Base-by-base conservation (phyloP, 1,140 invertebrate species). In the Pygmarrhopalites habei region DNA sequence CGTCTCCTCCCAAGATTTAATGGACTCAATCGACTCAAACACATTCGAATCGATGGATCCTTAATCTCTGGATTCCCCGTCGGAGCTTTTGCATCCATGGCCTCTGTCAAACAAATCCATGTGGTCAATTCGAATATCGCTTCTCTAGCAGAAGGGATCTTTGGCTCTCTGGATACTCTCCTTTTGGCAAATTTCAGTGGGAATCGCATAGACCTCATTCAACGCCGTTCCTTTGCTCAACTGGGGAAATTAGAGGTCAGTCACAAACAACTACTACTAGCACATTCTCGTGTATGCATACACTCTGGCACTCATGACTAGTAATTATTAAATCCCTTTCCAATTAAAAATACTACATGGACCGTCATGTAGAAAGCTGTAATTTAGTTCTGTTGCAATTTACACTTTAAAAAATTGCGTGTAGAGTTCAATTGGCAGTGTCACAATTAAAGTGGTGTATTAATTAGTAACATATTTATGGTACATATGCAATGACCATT, bases 181-280 rank as follows among this genome's bases (percentile, higher is more conserved):
- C 79, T 80, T 58, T 77, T 85, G 65, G 74, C 91, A 1, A 90
- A 93, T 72, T 82, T 93, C 35, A 88, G 83, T 0, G 77, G 85
- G 60, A 90, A 88, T 73, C 87, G 85, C 0, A 78, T 92, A 2
- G 81, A 81, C n/a, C 85, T 83, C 79, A 83, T 93, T 25, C 89
- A 92, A 72, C 83, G 88, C 46, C 79, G 88, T 68, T 82, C 88
- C 0, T 76, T 92, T 25, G 81, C 84, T 15, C 76, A 85, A 58
- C 74, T 92, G 35, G 85, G 87, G 19, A 79, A 82, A 30, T 73
- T 93, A 46, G 82, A 81, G 47, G 85, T 69, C 53, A 62, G 60
- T 35, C 2, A 15, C 32, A 35, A 5, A n/a, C n/a, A n/a, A n/a
- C n/a, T n/a, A n/a, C n/a, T n/a, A n/a, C n/a, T n/a, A n/a, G n/a